A percentile compares a stretch with the other conserved stretches of the same genome.
These are phyloP conservation scores for Oncorhynchus clarkii DNA, from an alignment of 2,113 vertebrate species.

Conservation along the genomic window DNA sequence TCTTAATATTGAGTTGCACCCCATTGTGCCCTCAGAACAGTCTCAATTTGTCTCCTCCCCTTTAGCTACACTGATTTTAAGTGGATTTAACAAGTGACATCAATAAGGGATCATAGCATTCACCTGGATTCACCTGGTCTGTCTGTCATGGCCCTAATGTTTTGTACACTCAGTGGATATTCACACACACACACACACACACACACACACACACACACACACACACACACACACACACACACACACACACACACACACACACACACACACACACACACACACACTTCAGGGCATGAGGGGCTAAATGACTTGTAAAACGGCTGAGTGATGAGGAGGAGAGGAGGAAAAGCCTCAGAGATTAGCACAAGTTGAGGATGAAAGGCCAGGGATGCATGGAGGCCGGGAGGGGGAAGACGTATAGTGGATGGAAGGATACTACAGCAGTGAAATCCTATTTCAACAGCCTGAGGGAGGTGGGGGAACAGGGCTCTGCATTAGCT, in stretches of 20 bases:
- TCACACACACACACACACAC: background rate
- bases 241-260: no score
- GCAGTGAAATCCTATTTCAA: slow-evolving; percentile 46
- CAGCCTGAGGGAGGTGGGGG: slow-evolving; percentile 11
- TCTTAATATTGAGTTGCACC: no score
- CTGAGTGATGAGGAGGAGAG: slow-evolving; percentile 22
- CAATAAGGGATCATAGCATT: no score
- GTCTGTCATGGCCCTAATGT: no score
- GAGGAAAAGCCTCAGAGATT: slow-evolving; percentile 26
- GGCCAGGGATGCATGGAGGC: slow-evolving; percentile 23
- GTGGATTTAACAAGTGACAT: no score
- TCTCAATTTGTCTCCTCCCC: no score
- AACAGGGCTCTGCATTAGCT: background rate
- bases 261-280: background rate
- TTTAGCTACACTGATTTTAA: no score
- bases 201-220: background rate
- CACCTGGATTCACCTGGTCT: no score
- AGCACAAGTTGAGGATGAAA: slow-evolving; percentile 40
- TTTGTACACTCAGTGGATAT: background rate
- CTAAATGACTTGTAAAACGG: slow-evolving; percentile 36
- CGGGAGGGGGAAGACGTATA: slow-evolving; percentile 10
- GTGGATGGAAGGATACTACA: background rate
- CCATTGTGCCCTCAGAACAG: no score
- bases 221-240: no score
- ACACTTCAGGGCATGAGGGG: background rate